Percentiles rank a stretch among this genome's conserved stretches.
phyloP scores from a whole-genome alignment of 2,888 invertebrate genomes.

The Machimus rusticus region DNA sequence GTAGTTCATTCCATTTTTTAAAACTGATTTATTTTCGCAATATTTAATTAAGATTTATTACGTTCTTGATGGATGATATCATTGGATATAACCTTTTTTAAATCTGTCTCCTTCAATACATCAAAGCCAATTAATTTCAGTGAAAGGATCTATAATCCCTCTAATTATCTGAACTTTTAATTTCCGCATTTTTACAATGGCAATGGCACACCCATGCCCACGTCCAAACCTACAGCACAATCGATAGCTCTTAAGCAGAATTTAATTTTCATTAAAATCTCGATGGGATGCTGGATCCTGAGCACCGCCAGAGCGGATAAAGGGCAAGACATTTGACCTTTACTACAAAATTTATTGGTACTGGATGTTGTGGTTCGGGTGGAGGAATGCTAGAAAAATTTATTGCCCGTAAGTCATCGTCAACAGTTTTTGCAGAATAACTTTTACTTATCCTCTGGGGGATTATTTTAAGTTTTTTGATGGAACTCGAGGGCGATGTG shows the following conservation, averaged over 20 bases:
- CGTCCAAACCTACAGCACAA: not conserved
- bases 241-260: not conserved
- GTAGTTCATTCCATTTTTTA: not conserved
- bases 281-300: not conserved
- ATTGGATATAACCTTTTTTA: not conserved
- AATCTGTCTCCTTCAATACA: not conserved
- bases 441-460: not conserved
- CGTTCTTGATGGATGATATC: not conserved
- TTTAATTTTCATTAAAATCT: not conserved
- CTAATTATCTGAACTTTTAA: not conserved
- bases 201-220: not conserved
- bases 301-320: not conserved
- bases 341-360: not conserved
- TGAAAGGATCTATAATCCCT: not conserved
- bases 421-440: not conserved
- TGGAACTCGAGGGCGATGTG: not conserved
- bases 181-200: not conserved
- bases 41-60: not conserved
- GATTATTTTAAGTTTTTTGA: not conserved
- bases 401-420: not conserved
- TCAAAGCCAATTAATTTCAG: not conserved
- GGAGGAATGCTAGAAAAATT: not conserved
- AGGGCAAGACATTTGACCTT: not conserved
- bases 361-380: not conserved
- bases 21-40: not conserved